These are phyloP conservation scores for Psix sp. DNA, from an alignment of 1,140 invertebrate genomes.

Conservation along the genomic window DNA sequence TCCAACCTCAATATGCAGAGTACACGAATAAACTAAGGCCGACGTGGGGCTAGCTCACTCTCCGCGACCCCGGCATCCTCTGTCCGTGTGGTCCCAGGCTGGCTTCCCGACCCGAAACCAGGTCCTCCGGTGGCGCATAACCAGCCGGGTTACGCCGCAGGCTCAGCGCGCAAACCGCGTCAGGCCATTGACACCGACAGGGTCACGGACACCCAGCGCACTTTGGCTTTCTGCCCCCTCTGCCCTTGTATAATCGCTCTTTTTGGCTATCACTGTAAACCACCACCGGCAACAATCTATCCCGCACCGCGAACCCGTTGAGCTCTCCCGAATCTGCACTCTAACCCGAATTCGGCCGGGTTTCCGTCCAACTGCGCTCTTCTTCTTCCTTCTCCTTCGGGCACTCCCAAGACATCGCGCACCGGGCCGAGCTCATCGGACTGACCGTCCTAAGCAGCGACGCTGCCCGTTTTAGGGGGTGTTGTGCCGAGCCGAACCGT, in stretches of 20 bases:
- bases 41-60: neutral
- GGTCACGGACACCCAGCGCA: conserved; percentile 31
- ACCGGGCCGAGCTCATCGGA: conserved; percentile 70
- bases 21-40: neutral
- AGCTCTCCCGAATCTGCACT: conserved; percentile 12
- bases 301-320: conserved; percentile 4
- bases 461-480: conserved; percentile 72
- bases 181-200: conserved; percentile 37
- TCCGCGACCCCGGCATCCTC: conserved; percentile 21
- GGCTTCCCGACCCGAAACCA: conserved; percentile 19
- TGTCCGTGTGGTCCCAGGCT: conserved; percentile 11
- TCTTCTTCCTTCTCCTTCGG: conserved; percentile 46
- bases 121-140: conserved; percentile 22
- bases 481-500: conserved; percentile 67
- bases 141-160: neutral
- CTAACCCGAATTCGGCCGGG: conserved; percentile 18
- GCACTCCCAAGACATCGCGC: conserved; percentile 75
- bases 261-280: neutral
- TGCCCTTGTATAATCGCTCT: neutral
- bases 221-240: neutral
- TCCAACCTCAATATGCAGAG: neutral
- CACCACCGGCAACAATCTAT: too few species aligned
- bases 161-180: neutral
- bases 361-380: neutral
- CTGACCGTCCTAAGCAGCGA: conserved; percentile 75